Conservation (phyloP, 2,113 vertebrate species). For the Scomber scombrus region DNA sequence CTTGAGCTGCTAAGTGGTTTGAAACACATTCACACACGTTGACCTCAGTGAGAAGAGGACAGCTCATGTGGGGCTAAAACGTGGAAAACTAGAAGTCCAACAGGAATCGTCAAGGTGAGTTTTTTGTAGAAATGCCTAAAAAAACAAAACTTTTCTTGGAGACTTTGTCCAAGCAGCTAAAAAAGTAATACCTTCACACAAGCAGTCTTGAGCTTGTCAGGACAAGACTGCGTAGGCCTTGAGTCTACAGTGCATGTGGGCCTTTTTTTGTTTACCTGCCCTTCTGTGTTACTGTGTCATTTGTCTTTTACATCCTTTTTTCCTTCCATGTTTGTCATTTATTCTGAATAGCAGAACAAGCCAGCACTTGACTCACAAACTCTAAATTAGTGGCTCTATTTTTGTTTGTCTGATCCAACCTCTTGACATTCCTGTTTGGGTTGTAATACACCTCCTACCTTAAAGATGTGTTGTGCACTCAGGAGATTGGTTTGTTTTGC, state of each 20-base stretch:
- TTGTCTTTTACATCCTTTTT: constrained; percentile 9
- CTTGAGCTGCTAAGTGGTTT: constrained; percentile 43
- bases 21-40: constrained; percentile 23
- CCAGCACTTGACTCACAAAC: constrained; percentile 46
- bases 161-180: too few relatives aligned
- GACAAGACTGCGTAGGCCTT: constrained; percentile 47
- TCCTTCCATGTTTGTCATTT: constrained; percentile 21
- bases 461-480: background rate
- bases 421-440: constrained; percentile 48
- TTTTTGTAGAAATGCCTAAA: background rate
- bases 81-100: background rate
- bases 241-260: constrained; percentile 14
- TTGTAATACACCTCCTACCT: constrained; percentile 11
- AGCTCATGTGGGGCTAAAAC: background rate
- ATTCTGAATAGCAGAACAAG: constrained; percentile 19
- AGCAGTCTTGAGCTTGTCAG: constrained; percentile 22
- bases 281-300: constrained; percentile 11
- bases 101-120: constrained; percentile 58
- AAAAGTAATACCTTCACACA: background rate
- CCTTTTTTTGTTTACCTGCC: constrained; percentile 50
- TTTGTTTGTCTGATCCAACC: constrained; percentile 32
- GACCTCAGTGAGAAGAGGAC: background rate
- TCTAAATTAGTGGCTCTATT: constrained; percentile 40
- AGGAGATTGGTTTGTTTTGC: background rate
- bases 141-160: too few relatives aligned